phyloP scores from a whole-genome alignment of 2,888 invertebrate genomes.

The Orchesella flavescens region DNA sequence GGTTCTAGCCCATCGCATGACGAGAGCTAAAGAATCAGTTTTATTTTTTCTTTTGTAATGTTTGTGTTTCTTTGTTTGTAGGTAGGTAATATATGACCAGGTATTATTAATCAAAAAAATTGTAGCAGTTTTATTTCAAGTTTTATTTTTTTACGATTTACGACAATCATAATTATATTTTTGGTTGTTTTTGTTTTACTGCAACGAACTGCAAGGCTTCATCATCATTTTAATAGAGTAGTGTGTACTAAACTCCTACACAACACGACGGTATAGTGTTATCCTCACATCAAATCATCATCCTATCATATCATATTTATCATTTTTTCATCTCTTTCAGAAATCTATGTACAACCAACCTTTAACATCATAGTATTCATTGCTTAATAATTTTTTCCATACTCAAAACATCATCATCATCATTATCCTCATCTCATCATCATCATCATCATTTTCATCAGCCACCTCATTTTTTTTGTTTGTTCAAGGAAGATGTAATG shows the following conservation, averaged over 20 bases:
- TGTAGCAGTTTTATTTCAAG: constrained; percentile 31
- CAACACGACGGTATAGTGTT: constrained; percentile 32
- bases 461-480: constrained; percentile 20
- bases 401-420: constrained; percentile 21
- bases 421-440: constrained; percentile 10
- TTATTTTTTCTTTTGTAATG: constrained; percentile 26
- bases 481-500: neutral
- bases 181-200: too few species aligned
- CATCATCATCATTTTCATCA: constrained; percentile 21
- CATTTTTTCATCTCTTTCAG: constrained; percentile 14
- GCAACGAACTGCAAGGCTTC: constrained; percentile 49
- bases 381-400: neutral
- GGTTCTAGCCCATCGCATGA: constrained; percentile 33
- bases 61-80: neutral
- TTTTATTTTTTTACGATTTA: too few species aligned
- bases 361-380: constrained; percentile 10
- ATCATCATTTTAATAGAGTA: constrained; percentile 21
- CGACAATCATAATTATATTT: too few species aligned
- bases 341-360: too few species aligned
- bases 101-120: constrained; percentile 57
- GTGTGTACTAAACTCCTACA: constrained; percentile 38
- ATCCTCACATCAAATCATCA: constrained; percentile 17
- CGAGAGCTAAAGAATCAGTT: constrained; percentile 42
- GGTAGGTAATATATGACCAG: constrained; percentile 64
- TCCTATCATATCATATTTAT: constrained; percentile 17